phyloP scores from a whole-genome alignment of 2,888 invertebrate species.

The Geotrupes spiniger region DNA sequence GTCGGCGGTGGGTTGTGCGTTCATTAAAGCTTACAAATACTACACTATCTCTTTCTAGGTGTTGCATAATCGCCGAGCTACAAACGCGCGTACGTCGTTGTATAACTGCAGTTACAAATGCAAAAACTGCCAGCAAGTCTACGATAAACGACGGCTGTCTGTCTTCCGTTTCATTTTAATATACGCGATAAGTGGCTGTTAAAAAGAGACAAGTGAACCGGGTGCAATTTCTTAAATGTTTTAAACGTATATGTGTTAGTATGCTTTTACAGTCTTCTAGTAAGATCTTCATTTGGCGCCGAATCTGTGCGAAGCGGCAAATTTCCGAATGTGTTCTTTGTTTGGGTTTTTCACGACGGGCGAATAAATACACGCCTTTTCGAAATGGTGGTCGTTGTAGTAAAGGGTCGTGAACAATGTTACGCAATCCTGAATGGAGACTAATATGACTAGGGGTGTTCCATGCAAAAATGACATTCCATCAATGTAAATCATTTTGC shows the following conservation, averaged over 20 bases:
- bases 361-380: constrained; percentile 19
- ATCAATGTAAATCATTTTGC: too few species aligned
- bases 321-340: constrained; percentile 25
- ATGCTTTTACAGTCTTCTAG: constrained; percentile 39
- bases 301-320: constrained; percentile 30
- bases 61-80: constrained; percentile 32
- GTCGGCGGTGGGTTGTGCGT: constrained; percentile 44
- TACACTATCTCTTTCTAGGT: constrained; percentile 30
- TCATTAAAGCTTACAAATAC: constrained; percentile 40
- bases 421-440: constrained; percentile 38
- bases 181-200: constrained; percentile 4
- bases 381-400: constrained; percentile 20
- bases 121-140: constrained; percentile 23
- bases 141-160: constrained; percentile 22
- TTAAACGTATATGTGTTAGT: constrained; percentile 39
- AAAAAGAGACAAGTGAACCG: constrained; percentile 22
- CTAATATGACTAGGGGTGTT: constrained; percentile 20
- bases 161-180: constrained; percentile 26
- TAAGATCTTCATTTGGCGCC: constrained; percentile 27
- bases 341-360: constrained; percentile 10
- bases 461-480: neutral
- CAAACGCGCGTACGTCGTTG: constrained; percentile 28
- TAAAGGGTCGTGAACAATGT: constrained; percentile 33
- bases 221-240: constrained; percentile 23
- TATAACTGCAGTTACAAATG: constrained; percentile 24